Evolutionary conservation across 2,797 vertebrate genomes (phyloP).

Genomic region (Rousettus madagascariensis): DNA sequence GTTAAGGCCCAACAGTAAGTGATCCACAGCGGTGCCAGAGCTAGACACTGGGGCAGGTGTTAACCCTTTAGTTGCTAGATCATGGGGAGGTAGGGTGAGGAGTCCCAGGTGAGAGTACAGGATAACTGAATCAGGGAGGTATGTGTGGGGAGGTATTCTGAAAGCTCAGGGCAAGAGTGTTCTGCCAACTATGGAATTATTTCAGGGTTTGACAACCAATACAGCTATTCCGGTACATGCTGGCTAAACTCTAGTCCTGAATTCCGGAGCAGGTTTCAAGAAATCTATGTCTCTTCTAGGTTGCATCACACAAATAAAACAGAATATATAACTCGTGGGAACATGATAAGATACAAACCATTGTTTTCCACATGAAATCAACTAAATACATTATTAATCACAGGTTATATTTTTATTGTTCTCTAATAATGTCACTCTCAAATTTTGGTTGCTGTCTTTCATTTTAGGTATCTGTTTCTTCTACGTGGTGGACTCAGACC

Average conservation of each 20-base stretch:
- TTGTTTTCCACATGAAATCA: neutral
- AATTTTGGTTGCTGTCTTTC: neutral
- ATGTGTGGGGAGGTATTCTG: neutral
- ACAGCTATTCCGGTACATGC: neutral
- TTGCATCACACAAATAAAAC: neutral
- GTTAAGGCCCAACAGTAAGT: neutral
- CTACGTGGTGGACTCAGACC: neutral
- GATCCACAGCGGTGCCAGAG: neutral
- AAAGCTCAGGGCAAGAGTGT: neutral
- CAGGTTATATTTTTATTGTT: neutral
- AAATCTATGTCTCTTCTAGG: neutral
- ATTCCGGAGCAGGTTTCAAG: neutral
- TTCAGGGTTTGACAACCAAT: neutral
- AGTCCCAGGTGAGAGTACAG: neutral
- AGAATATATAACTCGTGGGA: neutral
- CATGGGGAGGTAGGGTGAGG: neutral
- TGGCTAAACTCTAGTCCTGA: neutral
- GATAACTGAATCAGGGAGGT: neutral
- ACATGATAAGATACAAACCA: slow-evolving; percentile 4
- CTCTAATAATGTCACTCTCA: neutral
- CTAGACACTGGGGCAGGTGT: neutral
- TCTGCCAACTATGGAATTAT: neutral
- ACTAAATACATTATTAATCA: neutral
- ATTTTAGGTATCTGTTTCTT: neutral
- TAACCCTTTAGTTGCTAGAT: neutral